A percentile compares a stretch with the other conserved stretches of the same genome.
These are phyloP conservation scores for Leptodirus hochenwartii DNA, from an alignment of 2,888 invertebrate genomes.

Conservation along the genomic window DNA sequence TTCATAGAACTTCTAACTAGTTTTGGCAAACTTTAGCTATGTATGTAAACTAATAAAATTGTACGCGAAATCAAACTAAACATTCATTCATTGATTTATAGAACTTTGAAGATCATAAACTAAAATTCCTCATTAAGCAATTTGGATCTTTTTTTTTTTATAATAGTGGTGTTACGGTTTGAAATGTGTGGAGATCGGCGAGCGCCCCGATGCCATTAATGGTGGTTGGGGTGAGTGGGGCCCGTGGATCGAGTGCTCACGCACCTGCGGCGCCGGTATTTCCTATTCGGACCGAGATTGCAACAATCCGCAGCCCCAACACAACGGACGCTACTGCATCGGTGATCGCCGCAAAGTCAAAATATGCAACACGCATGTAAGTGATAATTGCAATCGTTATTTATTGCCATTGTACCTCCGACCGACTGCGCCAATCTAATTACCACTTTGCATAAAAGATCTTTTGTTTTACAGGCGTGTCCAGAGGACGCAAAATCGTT, in stretches of 20 bases:
- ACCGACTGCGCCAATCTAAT: background rate
- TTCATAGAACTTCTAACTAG: too few relatives aligned
- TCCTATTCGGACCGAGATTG: slow-evolving; percentile 37
- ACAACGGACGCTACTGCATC: slow-evolving; percentile 43
- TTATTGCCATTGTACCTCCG: background rate
- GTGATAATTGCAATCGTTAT: too few relatives aligned
- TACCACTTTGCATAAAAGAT: too few relatives aligned
- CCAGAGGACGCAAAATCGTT: slow-evolving; percentile 26
- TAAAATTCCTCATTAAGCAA: too few relatives aligned
- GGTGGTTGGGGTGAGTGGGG: slow-evolving; percentile 51
- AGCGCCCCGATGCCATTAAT: slow-evolving; percentile 38
- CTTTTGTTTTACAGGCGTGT: too few relatives aligned
- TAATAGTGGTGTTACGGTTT: slow-evolving; percentile 45
- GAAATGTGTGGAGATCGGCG: slow-evolving; percentile 40
- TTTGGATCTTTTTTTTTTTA: too few relatives aligned
- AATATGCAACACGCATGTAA: slow-evolving; percentile 39
- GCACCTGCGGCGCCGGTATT: slow-evolving; percentile 46
- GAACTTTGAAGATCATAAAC: too few relatives aligned
- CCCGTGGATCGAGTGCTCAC: slow-evolving; percentile 36
- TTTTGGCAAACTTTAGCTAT: too few relatives aligned
- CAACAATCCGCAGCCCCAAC: slow-evolving; percentile 40
- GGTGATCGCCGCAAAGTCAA: slow-evolving; percentile 40
- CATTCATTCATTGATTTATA: too few relatives aligned
- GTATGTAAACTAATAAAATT: too few relatives aligned
- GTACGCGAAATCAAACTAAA: too few relatives aligned